Percentiles rank a stretch among this genome's conserved stretches.
Conservation (phyloP, 2,888 invertebrate species). For the Arrhopalites spinosus region DNA sequence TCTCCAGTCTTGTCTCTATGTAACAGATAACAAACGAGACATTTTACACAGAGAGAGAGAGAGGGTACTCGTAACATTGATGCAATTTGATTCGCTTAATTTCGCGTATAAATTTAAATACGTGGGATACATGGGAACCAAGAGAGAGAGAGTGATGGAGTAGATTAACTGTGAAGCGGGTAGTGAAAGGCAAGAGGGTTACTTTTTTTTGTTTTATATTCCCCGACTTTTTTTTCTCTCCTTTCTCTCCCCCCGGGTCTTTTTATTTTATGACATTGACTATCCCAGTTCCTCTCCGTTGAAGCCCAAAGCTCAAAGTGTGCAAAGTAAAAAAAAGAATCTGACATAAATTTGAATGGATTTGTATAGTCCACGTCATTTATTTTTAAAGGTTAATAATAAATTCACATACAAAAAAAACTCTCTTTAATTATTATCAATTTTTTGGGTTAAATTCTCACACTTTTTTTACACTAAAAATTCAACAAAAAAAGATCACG, state of each 20-base stretch:
- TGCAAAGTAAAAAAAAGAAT: neutral
- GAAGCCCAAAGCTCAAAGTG: neutral
- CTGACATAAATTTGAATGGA: too few relatives aligned
- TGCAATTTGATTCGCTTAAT: neutral
- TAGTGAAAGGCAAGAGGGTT: neutral
- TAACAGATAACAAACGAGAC: too few relatives aligned
- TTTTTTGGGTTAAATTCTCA: too few relatives aligned
- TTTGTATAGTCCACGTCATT: too few relatives aligned
- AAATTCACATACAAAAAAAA: too few relatives aligned
- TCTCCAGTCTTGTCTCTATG: too few relatives aligned
- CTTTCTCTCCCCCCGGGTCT: neutral
- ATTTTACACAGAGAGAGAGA: neutral
- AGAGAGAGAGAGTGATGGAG: too few relatives aligned
- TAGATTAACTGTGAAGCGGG: neutral
- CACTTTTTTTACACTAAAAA: too few relatives aligned
- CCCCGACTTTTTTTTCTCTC: neutral
- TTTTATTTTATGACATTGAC: neutral
- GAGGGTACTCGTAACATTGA: neutral
- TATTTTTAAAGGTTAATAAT: too few relatives aligned
- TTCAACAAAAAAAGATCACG: too few relatives aligned
- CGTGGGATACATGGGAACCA: neutral
- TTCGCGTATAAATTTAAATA: slow-evolving; percentile 14
- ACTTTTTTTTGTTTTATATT: neutral
- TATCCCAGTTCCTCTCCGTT: neutral
- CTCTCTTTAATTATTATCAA: too few relatives aligned